Evolutionary conservation across 2,113 vertebrate species (phyloP).

Genomic region (Lophotis ruficrista): DNA sequence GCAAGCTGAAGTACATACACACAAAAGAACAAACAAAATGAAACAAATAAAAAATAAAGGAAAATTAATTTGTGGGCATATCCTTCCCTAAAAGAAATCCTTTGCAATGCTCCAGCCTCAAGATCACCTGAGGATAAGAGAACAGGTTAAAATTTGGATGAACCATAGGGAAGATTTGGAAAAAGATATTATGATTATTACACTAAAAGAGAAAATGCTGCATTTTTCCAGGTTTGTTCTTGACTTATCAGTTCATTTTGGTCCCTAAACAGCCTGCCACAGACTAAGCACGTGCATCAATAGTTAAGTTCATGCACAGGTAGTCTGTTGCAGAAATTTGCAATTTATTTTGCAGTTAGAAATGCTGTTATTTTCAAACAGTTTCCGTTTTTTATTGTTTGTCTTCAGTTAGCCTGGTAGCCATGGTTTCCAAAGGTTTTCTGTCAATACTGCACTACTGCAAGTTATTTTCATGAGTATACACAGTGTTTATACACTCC

Average conservation of each 20-base stretch:
- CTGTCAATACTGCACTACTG: not conserved
- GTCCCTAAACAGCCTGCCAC: not conserved
- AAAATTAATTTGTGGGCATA: not conserved
- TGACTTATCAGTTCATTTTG: not conserved
- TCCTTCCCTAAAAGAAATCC: not conserved
- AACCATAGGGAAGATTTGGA: not conserved
- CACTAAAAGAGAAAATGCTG: not conserved
- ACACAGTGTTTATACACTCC: not conserved
- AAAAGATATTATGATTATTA: not conserved
- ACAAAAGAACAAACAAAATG: not conserved
- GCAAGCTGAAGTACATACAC: not conserved
- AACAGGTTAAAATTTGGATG: not conserved
- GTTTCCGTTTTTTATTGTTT: not conserved
- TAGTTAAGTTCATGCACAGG: not conserved
- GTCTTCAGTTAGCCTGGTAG: not conserved
- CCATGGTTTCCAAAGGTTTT: not conserved
- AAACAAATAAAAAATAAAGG: not conserved
- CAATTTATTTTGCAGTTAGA: not conserved
- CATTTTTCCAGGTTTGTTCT: not conserved
- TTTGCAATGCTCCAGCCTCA: not conserved
- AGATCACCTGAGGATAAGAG: not conserved
- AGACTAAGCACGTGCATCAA: accelerated
- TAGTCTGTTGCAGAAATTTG: not conserved
- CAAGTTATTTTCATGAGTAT: not conserved
- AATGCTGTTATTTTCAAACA: not conserved